These are phyloP conservation scores for Ferrisia virgata DNA, from an alignment of 2,888 invertebrate genomes.

Conservation along the genomic window DNA sequence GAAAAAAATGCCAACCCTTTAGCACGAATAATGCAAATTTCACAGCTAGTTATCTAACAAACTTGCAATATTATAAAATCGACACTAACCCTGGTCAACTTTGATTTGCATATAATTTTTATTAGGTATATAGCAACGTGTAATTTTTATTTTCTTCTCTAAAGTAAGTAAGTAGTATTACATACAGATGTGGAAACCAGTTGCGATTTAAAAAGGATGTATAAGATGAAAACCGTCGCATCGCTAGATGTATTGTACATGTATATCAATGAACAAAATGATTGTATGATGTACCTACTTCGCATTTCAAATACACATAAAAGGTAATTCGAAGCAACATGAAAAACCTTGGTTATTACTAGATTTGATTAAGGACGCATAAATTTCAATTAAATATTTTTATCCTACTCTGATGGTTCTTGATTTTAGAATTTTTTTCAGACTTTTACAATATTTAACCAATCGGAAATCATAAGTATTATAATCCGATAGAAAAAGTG, in stretches of 20 bases:
- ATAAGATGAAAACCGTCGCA: not conserved
- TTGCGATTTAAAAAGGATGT: conserved; percentile 1
- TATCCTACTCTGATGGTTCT: not conserved
- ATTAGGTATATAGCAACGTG: not conserved
- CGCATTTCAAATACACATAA: not conserved
- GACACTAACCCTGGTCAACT: not conserved
- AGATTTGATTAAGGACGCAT: conserved; percentile 19
- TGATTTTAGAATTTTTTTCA: not conserved
- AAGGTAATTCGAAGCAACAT: conserved; percentile 1
- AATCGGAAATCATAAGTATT: too few species aligned
- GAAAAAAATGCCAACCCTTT: not conserved
- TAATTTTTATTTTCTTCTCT: not conserved
- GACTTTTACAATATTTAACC: not conserved
- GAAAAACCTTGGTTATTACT: conserved; percentile 13
- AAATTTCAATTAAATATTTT: conserved; percentile 29
- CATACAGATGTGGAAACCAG: not conserved
- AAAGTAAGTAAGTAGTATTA: too few species aligned
- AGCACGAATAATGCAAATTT: not conserved
- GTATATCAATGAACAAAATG: conserved; percentile 6
- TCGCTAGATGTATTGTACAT: not conserved
- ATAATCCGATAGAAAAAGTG: too few species aligned
- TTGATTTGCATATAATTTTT: not conserved
- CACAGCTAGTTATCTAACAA: not conserved
- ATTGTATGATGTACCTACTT: not conserved
- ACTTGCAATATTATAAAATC: not conserved